These are phyloP conservation scores for Creontiades dilutus DNA, from an alignment of 2,888 invertebrate genomes.

Conservation along the genomic window DNA sequence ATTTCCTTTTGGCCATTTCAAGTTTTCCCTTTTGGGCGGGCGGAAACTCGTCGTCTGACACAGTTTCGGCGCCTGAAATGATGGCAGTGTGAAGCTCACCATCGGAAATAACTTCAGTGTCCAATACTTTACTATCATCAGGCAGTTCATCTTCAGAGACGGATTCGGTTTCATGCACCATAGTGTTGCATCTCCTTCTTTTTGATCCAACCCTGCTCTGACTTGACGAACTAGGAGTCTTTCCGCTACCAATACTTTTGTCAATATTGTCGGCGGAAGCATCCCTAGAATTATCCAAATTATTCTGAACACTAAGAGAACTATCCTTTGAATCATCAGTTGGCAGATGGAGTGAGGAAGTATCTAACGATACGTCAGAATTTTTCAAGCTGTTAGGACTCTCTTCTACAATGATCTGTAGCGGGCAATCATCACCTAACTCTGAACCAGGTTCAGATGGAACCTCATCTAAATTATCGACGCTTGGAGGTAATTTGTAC, in stretches of 20 bases:
- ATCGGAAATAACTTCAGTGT: slow-evolving; percentile 85
- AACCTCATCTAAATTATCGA: not conserved
- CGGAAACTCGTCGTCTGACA: slow-evolving; percentile 91
- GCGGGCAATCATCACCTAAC: not conserved
- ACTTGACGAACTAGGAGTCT: not conserved
- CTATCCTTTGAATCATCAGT: not conserved
- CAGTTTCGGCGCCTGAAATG: slow-evolving; percentile 79
- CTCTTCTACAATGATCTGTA: slow-evolving; percentile 3
- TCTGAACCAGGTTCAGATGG: not conserved
- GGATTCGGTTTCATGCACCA: slow-evolving; percentile 84
- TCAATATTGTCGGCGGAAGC: not conserved
- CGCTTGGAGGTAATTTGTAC: not conserved
- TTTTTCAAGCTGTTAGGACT: not conserved
- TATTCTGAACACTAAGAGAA: not conserved
- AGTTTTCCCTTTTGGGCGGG: slow-evolving; percentile 78
- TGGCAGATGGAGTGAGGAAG: not conserved
- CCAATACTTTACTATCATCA: slow-evolving; percentile 75
- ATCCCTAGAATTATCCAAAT: not conserved
- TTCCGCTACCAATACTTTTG: not conserved
- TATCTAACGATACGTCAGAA: not conserved
- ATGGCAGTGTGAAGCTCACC: slow-evolving; percentile 83
- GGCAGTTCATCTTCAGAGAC: slow-evolving; percentile 76
- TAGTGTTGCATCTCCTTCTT: not conserved
- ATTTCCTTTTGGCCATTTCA: slow-evolving; percentile 40
- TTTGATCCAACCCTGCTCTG: not conserved